These are phyloP conservation scores for Tragelaphus strepsiceros DNA, from an alignment of 2,113 vertebrate species.

Conservation along the genomic window DNA sequence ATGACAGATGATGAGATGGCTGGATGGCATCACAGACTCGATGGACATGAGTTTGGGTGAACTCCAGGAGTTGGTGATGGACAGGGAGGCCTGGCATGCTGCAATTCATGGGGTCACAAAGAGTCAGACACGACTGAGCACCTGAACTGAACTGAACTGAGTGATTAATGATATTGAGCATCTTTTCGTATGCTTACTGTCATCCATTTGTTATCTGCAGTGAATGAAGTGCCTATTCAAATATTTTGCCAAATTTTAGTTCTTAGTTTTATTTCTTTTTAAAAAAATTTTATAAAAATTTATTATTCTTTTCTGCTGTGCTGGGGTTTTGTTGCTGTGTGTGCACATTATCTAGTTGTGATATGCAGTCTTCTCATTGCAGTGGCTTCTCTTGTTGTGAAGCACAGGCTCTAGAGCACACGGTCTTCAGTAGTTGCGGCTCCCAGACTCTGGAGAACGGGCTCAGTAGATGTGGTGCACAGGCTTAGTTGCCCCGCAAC, in stretches of 20 bases:
- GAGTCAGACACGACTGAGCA: fast-evolving
- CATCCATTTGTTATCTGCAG: neutral
- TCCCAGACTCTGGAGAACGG: neutral
- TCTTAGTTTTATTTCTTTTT: neutral
- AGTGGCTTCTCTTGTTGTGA: neutral
- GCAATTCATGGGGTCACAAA: too few relatives aligned
- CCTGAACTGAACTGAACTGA: too few relatives aligned
- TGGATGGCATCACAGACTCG: too few relatives aligned
- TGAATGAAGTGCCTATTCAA: neutral
- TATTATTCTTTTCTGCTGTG: neutral
- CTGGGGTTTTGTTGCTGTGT: neutral
- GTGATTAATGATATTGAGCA: neutral
- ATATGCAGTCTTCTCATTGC: neutral
- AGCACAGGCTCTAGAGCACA: neutral
- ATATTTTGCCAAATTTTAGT: neutral
- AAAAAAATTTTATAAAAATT: neutral
- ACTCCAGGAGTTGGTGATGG: too few relatives aligned
- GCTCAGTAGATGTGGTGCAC: neutral
- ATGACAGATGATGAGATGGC: too few relatives aligned
- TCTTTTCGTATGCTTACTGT: neutral
- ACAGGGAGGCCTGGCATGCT: too few relatives aligned
- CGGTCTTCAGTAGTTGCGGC: neutral
- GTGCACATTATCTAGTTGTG: neutral
- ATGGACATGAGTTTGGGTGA: too few relatives aligned
- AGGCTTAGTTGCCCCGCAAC: neutral